Percentiles rank a stretch among this genome's conserved stretches.
Evolutionary conservation across 2,797 vertebrate genomes (phyloP).

Genomic region (Acrocephalus scirpaceus): DNA sequence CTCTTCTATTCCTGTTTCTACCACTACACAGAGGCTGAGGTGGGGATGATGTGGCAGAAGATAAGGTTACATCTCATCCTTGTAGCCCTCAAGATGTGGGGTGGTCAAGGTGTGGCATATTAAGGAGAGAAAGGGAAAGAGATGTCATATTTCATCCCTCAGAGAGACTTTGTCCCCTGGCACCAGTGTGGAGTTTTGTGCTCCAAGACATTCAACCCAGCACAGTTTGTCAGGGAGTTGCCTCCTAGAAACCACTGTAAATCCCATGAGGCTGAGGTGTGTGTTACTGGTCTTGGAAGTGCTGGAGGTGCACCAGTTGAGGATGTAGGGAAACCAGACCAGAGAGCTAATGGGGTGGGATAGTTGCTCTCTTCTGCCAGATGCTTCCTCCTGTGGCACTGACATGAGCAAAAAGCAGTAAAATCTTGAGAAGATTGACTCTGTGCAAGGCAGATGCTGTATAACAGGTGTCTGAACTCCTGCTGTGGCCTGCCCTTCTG

Average conservation of each 20-base stretch:
- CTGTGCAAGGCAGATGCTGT: not conserved
- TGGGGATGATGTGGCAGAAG: slow-evolving; percentile 41
- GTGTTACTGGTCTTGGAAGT: not conserved
- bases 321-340: not conserved
- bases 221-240: not conserved
- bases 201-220: not conserved
- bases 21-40: slow-evolving; percentile 91
- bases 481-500: not conserved
- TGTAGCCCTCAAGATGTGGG: not conserved
- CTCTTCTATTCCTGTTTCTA: slow-evolving; percentile 97
- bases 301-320: not conserved
- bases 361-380: not conserved
- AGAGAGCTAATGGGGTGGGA: not conserved
- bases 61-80: not conserved
- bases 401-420: not conserved
- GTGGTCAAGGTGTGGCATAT: not conserved
- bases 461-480: not conserved
- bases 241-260: not conserved
- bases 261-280: not conserved
- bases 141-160: not conserved
- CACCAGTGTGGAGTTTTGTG: not conserved
- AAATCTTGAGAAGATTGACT: not conserved
- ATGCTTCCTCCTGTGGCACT: not conserved
- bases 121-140: not conserved
- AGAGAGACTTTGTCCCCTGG: not conserved